Base-by-base conservation (phyloP, 2,888 invertebrate species). In the Hypolimnas misippus region DNA sequence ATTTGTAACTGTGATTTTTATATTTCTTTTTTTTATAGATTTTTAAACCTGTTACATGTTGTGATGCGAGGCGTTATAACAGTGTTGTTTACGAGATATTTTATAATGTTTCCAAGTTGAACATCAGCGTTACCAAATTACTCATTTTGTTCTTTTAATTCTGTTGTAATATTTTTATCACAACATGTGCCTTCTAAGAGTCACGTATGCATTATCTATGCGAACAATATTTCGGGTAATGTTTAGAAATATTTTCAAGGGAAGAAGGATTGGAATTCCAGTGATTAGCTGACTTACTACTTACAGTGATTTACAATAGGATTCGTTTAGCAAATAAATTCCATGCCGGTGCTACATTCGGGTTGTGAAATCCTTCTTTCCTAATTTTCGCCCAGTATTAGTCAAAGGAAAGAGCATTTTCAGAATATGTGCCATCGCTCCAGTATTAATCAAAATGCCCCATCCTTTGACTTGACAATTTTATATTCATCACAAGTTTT, bases 1-100 rank as follows among this genome's bases (percentile, higher is more conserved):
- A 91, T 91, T 89, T 89, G 77, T 84, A 91, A 89, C 92, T 92
- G 92, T 92, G 92, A 92, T 92, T 90, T 90, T 91, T 92, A 87
- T 89, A 87, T 86, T 86, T 86, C 79, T 83, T 83, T 83, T 83
- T 84, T 85, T 82, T 85, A 84, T 87, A 90, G 86, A 84, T 84
- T 75, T 83, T 89, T 89, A 88, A 86, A 86, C 82, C 86, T 88
- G 86, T 84, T 86, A 86, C 90, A 86, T 88, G 89, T 90, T 91
- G 90, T 89, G 89, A 89, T 87, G 81, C 77, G 76, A 82, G 61
- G 68, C 76, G 81, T 63, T 68, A 62, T 54, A 68, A 71, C 65
- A 58, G 61, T 80, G 80, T 82, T 84, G 77, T 70, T 70, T 64
- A 72, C 71, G 71, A 76, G 68, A 76, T 74, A 76, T 76, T 73